These are phyloP conservation scores for Drosophila austrosaltans DNA, from an alignment of 2,888 invertebrate species.

Conservation along the genomic window DNA sequence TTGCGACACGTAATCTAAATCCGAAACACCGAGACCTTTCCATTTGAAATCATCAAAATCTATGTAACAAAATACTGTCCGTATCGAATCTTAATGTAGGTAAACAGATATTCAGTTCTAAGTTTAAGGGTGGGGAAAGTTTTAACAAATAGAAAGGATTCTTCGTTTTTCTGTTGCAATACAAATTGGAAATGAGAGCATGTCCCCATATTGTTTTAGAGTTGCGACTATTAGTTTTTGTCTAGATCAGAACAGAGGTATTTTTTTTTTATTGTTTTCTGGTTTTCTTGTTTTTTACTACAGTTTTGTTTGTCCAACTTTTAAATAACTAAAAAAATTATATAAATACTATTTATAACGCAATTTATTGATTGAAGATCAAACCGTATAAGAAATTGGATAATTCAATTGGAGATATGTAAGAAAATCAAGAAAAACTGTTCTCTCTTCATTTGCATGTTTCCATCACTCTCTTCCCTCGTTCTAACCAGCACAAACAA, in stretches of 20 bases:
- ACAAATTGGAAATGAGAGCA: background rate
- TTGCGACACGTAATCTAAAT: background rate
- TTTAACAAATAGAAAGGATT: background rate
- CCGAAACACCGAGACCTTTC: background rate
- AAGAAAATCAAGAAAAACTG: background rate
- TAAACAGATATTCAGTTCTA: background rate
- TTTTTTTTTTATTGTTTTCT: background rate
- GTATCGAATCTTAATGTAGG: background rate
- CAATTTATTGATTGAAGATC: background rate
- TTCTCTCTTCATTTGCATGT: background rate
- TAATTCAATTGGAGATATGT: background rate
- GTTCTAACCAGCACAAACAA: slow-evolving; percentile 10
- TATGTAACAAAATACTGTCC: background rate
- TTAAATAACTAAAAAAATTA: background rate
- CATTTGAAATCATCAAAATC: background rate
- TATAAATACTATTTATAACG: background rate
- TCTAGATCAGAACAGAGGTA: background rate
- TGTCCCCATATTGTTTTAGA: background rate
- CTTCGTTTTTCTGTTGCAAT: background rate
- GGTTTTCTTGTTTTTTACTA: background rate
- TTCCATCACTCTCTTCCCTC: slow-evolving; percentile 4
- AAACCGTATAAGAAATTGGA: slow-evolving; percentile 3
- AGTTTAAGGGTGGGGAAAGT: background rate
- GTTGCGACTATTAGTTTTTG: background rate
- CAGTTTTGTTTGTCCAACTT: background rate